Evolutionary conservation across 2,888 invertebrate genomes (phyloP).

Genomic region (Cantharis flavilabris): DNA sequence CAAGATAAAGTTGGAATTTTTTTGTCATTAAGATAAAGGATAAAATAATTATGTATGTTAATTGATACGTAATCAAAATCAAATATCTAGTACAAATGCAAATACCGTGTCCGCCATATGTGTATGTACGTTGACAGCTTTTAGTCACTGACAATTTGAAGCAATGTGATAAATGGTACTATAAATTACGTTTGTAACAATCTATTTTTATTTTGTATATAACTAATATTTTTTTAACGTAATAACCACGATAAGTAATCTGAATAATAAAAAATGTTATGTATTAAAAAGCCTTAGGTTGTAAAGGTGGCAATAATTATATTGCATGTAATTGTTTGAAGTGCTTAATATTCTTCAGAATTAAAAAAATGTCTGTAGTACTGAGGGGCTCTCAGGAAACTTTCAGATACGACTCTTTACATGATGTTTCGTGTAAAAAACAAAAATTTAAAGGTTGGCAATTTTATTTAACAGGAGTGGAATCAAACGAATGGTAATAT

Average conservation of each 20-base stretch:
- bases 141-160: background rate
- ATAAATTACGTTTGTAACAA: background rate
- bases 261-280: background rate
- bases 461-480: background rate
- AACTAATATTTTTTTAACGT: background rate
- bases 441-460: slow-evolving; percentile 7
- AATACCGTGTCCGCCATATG: background rate
- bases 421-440: background rate
- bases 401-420: background rate
- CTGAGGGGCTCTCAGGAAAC: background rate
- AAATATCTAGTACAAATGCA: background rate
- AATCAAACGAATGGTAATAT: slow-evolving; percentile 14
- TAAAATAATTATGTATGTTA: no score
- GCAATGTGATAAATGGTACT: background rate
- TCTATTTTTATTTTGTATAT: background rate
- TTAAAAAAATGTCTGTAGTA: background rate
- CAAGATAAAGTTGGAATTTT: no score
- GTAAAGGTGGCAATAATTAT: background rate
- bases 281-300: background rate
- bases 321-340: background rate
- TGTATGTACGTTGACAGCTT: background rate
- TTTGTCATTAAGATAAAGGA: no score
- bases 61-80: background rate
- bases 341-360: background rate
- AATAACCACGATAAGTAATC: background rate